Base-by-base conservation (phyloP, 2,888 invertebrate genomes). In the Serrognathus titanus region DNA sequence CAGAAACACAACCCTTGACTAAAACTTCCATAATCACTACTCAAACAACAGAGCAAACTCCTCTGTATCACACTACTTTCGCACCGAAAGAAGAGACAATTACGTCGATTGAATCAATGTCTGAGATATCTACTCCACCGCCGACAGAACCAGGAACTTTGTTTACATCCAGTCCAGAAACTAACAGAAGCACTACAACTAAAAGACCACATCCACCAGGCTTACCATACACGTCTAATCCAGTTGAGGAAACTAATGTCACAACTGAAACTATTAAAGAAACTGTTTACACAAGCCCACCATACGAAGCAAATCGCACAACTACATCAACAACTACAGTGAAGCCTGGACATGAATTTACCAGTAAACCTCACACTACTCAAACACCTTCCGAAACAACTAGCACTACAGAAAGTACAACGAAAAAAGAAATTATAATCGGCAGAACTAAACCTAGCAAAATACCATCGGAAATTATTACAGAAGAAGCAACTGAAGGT, bases 1-100 rank as follows among this genome's bases (percentile, higher is more conserved):
- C 74, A 59, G 75, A 76, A 73, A 75, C 73, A 63, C 63, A 70
- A 68, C 59, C 62, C 50, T 57, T 66, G 62, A 66, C 66, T 57
- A 62, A 62, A 60, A 57, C 55, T 46, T 54, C 58, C 57, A 50
- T 56, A 59, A 59, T 54, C 41, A 63, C 61, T 58, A 54, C 48
- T 43, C 43, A 31, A 57, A 53, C 53, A 48, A 48, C 52, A 31
- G 52, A 52, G 43, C 52, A 52, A 53, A 61, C 63, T 11, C 58
- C 57, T 31, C 54, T 60, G 53, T 55, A 51, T 11, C 51, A 51
- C 16, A 55, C 64, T n/a, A 53, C 60, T n/a, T 53, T 51, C 41
- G 48, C 40, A 46, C 36, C 53, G 47, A 47, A 48, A 39, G 38
- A 40, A 13, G 46, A 53, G 47, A 47, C 49, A 40, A 52, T 36